Conservation (phyloP, 2,113 vertebrate species). For the Rhynchomys soricoides region DNA sequence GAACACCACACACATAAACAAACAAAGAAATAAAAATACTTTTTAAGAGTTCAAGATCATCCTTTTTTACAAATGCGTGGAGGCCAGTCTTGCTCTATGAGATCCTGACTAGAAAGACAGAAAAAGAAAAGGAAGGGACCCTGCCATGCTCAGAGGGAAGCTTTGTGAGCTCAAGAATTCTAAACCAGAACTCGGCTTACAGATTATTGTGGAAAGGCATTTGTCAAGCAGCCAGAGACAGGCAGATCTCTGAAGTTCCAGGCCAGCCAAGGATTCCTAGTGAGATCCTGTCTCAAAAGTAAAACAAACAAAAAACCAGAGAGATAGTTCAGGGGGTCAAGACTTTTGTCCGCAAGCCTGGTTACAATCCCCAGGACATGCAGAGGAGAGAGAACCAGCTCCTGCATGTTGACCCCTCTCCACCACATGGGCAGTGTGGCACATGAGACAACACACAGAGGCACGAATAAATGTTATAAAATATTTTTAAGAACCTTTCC, state of each 20-base stretch:
- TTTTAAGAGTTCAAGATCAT: neutral
- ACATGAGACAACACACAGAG: no score
- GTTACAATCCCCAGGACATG: neutral
- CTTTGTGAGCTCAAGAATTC: neutral
- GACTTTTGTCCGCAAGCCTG: neutral
- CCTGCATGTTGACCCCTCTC: neutral
- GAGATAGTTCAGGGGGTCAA: no score
- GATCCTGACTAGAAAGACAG: neutral
- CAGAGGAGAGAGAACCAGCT: neutral
- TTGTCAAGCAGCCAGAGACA: neutral
- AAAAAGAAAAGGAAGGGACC: neutral
- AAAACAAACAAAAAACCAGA: neutral
- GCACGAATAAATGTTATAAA: neutral
- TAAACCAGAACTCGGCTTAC: neutral
- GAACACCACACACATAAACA: neutral
- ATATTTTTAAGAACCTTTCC: neutral
- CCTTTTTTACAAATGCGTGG: neutral
- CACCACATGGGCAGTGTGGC: neutral
- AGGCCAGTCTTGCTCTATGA: neutral
- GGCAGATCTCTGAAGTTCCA: neutral
- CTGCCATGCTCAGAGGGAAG: neutral
- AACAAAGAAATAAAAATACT: neutral
- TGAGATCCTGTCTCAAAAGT: neutral
- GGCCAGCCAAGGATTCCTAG: neutral
- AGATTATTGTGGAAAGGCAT: neutral